Conservation (phyloP, 2,113 vertebrate species). For the Polypterus senegalus region DNA sequence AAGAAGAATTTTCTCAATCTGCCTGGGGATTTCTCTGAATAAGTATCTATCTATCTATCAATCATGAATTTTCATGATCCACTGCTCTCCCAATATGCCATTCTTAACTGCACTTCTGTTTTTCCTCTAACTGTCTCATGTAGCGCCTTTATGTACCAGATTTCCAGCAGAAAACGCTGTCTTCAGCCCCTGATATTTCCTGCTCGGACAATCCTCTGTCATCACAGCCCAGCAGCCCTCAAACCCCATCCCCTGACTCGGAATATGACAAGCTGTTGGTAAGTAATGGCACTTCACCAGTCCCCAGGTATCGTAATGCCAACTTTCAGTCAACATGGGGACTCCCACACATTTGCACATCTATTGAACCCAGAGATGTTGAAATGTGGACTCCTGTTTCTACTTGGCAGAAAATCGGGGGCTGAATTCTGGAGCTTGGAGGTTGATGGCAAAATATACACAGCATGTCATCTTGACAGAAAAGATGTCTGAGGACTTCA, state of each 20-base stretch:
- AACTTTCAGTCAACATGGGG: no score
- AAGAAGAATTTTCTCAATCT: background rate
- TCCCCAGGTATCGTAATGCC: no score
- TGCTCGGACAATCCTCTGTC: constrained; percentile 8
- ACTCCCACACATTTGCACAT: no score
- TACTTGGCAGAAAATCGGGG: no score
- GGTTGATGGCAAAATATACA: no score
- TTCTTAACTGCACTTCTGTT: background rate
- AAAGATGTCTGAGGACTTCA: no score
- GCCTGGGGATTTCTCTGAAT: background rate
- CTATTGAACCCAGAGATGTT: no score
- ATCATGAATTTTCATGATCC: constrained; percentile 2
- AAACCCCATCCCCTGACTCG: constrained; percentile 50
- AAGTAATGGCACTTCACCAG: constrained; percentile 13
- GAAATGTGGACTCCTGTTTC: no score
- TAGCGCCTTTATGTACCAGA: constrained; percentile 30
- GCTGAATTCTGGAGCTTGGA: no score
- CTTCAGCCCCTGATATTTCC: background rate
- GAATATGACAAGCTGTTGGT: constrained; percentile 65
- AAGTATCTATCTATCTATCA: no score
- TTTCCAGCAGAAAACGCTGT: constrained; percentile 8
- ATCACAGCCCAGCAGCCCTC: constrained; percentile 22
- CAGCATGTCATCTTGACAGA: no score
- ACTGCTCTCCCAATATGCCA: background rate
- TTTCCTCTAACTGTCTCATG: constrained; percentile 28